A percentile compares a stretch with the other conserved stretches of the same genome.
Evolutionary conservation across 2,888 invertebrate genomes (phyloP).

Genomic region (Scaptomyza parva): DNA sequence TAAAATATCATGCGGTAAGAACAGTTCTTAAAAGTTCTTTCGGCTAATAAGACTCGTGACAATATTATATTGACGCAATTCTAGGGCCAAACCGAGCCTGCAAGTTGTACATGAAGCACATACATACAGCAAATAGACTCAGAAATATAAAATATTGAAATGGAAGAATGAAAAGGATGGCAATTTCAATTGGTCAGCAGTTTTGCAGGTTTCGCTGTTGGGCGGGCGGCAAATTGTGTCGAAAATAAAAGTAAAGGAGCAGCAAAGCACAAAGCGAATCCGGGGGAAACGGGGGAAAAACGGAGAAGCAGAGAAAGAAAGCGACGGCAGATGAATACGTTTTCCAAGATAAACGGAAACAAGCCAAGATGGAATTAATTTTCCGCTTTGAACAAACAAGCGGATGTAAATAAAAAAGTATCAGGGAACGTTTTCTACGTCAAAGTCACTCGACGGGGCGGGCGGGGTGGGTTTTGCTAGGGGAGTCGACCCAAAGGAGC

Average conservation of each 20-base stretch:
- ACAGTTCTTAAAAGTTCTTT: no score
- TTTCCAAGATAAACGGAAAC: slow-evolving; percentile 83
- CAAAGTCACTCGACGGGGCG: slow-evolving; percentile 47
- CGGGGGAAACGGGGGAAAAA: slow-evolving; percentile 2
- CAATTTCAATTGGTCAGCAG: slow-evolving; percentile 73
- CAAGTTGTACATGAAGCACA: slow-evolving; percentile 41
- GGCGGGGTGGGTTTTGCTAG: neutral
- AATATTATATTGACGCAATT: slow-evolving; percentile 31
- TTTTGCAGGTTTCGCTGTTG: slow-evolving; percentile 36
- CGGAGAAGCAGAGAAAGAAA: slow-evolving; percentile 1
- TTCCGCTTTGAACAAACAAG: slow-evolving; percentile 85
- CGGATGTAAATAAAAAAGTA: slow-evolving; percentile 83
- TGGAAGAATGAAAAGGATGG: slow-evolving; percentile 22
- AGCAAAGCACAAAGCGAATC: slow-evolving; percentile 45
- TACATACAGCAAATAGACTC: slow-evolving; percentile 48
- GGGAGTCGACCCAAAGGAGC: slow-evolving; percentile 26
- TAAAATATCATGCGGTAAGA: no score
- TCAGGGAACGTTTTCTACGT: slow-evolving; percentile 67
- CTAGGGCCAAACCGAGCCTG: slow-evolving; percentile 30
- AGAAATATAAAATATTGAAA: slow-evolving; percentile 20
- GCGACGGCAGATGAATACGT: slow-evolving; percentile 66
- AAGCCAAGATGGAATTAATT: slow-evolving; percentile 85
- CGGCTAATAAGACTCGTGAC: slow-evolving; percentile 31
- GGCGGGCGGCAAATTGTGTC: slow-evolving; percentile 48
- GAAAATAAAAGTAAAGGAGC: slow-evolving; percentile 61